Conservation (phyloP, 2,888 invertebrate genomes). For the Opisthograptis luteolata region DNA sequence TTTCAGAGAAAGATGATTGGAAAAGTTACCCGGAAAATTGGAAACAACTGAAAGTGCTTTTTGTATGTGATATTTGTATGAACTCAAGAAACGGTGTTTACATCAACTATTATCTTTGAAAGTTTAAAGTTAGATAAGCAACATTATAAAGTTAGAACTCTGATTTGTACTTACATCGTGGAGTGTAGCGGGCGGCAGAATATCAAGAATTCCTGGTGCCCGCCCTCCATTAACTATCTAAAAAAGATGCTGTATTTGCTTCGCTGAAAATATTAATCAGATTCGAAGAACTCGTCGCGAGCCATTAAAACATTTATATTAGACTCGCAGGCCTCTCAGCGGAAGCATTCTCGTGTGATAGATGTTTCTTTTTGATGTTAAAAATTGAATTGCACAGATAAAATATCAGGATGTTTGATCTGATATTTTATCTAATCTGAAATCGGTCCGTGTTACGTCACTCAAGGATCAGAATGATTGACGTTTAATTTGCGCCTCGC, state of each 20-base stretch:
- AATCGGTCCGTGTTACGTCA: no score
- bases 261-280: constrained; percentile 27
- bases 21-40: no score
- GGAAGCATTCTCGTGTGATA: constrained; percentile 6
- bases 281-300: constrained; percentile 28
- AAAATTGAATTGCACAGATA: constrained; percentile 11
- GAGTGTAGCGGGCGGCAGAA: background rate
- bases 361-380: constrained; percentile 20
- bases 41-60: no score
- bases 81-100: background rate
- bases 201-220: constrained; percentile 32
- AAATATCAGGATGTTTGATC: constrained; percentile 8
- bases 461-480: constrained; percentile 12
- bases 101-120: no score
- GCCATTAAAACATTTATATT: constrained; percentile 29
- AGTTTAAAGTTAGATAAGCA: background rate
- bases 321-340: constrained; percentile 4
- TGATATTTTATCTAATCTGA: no score
- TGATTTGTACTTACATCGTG: background rate
- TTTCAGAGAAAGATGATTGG: no score
- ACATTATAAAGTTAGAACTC: background rate
- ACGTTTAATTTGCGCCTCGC: constrained; percentile 8
- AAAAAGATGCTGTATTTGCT: constrained; percentile 27
- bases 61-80: no score
- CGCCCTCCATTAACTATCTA: constrained; percentile 41